Evolutionary conservation across 2,888 invertebrate species (phyloP).

Genomic region (Mantis religiosa): DNA sequence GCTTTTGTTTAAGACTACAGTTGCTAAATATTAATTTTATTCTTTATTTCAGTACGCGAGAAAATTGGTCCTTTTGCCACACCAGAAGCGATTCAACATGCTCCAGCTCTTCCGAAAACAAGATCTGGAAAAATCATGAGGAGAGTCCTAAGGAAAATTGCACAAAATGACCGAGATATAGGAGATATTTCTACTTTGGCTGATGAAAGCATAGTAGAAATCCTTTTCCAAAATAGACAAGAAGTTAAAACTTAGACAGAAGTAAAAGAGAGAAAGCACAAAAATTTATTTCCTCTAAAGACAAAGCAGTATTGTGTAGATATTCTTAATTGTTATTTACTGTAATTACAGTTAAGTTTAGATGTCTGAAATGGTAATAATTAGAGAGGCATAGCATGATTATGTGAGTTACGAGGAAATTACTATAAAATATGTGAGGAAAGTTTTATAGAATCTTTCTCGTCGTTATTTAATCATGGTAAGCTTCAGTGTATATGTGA

Average conservation of each 20-base stretch:
- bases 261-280: not conserved
- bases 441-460: not conserved
- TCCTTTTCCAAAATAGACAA: slow-evolving; percentile 65
- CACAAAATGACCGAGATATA: slow-evolving; percentile 79
- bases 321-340: slow-evolving; percentile 12
- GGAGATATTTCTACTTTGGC: slow-evolving; percentile 94
- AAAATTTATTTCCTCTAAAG: not conserved
- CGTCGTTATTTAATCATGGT: not conserved
- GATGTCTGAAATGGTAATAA: not conserved
- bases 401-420: not conserved
- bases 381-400: not conserved
- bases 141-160: slow-evolving; percentile 88
- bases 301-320: slow-evolving; percentile 12
- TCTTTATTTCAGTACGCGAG: slow-evolving; percentile 62
- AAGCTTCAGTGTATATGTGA: not conserved
- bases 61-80: slow-evolving; percentile 95
- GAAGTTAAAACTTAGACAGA: slow-evolving; percentile 1
- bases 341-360: not conserved
- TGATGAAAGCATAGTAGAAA: slow-evolving; percentile 82
- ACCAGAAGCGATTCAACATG: slow-evolving; percentile 91
- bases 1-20: no score
- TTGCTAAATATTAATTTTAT: not conserved
- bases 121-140: slow-evolving; percentile 98
- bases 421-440: not conserved
- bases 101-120: slow-evolving; percentile 92